Conservation (phyloP, 2,113 vertebrate species). For the Asarcornis scutulata region DNA sequence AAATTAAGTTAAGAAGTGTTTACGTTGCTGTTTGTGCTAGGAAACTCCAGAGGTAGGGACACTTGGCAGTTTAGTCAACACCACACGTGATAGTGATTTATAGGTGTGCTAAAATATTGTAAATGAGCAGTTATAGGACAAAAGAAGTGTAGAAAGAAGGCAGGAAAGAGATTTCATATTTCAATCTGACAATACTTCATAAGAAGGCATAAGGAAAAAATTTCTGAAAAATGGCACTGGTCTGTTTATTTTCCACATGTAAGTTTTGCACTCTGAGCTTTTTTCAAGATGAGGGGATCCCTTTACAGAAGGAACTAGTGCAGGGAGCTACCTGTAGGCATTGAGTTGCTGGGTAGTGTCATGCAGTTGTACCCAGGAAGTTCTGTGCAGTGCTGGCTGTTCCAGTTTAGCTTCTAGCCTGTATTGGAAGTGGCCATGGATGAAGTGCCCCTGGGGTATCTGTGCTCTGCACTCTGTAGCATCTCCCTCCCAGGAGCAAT, state of each 20-base stretch:
- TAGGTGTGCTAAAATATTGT: background rate
- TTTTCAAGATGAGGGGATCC: background rate
- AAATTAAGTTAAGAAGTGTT: background rate
- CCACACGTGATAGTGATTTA: background rate
- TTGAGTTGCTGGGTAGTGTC: background rate
- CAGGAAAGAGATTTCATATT: background rate
- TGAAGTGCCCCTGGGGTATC: accelerated
- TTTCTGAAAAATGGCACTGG: background rate
- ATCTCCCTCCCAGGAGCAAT: background rate
- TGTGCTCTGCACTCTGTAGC: background rate
- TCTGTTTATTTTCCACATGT: background rate
- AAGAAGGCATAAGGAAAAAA: background rate
- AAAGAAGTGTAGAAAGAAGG: background rate
- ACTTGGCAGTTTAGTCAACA: background rate
- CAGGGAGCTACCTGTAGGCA: background rate
- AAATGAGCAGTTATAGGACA: background rate
- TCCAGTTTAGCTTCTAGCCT: background rate
- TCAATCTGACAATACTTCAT: background rate
- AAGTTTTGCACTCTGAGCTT: background rate
- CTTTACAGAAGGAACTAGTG: background rate
- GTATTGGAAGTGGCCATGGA: background rate
- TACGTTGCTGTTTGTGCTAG: background rate
- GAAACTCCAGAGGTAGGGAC: background rate
- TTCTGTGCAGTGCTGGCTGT: background rate
- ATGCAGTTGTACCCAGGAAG: background rate